Base-by-base conservation (phyloP, 2,113 vertebrate species). In the Caloenas nicobarica region DNA sequence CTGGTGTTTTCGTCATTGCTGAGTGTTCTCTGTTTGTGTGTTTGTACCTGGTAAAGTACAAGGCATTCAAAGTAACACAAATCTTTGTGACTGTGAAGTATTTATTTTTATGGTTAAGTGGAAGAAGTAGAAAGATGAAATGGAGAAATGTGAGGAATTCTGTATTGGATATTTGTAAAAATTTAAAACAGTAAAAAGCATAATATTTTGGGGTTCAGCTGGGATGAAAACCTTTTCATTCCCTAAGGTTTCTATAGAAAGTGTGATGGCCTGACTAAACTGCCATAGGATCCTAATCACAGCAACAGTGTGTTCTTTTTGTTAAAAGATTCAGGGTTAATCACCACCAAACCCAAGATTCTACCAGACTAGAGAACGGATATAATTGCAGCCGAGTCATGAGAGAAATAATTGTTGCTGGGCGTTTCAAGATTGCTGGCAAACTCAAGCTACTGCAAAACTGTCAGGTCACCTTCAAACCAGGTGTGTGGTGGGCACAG, bases 1-100 rank as follows among this genome's bases (percentile, higher is more conserved):
- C 5, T 64, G 53, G 7, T 64, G 24, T 66, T 16, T 25, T 3
- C 5, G 8, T 2, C 1, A 1, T 58, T 29, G 31, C 24, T 57
- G 21, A 34, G 42, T n/a, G 56, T 58, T 14, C 8, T 3, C 3
- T 83, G 5, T 26, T 40, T 42, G 11, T 18, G 15, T 15, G 19
- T 25, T 89, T 73, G 50, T 6, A 18, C 7, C 25, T 46, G 5
- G 2, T 33, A 56, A 56, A 33, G 19, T 34, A 72, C 82, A 86
- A 82, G 34, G 9, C 11, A 6, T 64, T 51, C 8, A 16, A 79
- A 92, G 16, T 24, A 60, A 48, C 26, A 11, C 4, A 15, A 58
- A 9, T 57, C 62, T 24, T 79, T 44, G 58, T 8, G 4, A 50
- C 54, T 50, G 50, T 8, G 5, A 46, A 83, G 18, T 13, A n/a